Conservation (phyloP, 2,797 vertebrate species). For the Arremon brunneinucha region DNA sequence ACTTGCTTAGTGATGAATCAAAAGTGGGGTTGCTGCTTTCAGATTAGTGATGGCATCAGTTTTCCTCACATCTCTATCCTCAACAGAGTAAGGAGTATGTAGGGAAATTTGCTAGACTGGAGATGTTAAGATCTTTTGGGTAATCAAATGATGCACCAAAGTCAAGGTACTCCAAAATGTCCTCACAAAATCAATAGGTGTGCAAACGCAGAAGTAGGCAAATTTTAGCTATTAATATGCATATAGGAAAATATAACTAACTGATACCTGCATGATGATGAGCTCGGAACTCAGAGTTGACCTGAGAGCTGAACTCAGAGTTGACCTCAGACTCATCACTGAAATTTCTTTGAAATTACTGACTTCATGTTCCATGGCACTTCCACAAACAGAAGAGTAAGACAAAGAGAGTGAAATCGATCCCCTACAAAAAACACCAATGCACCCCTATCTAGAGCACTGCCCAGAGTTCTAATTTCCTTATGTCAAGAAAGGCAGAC, state of each 20-base stretch:
- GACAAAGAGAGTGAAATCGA: not conserved
- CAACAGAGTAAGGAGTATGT: not conserved
- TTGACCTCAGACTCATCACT: not conserved
- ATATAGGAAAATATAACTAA: not conserved
- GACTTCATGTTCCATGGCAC: not conserved
- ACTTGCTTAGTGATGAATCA: not conserved
- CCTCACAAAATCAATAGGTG: not conserved
- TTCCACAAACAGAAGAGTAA: not conserved
- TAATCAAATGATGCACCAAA: not conserved
- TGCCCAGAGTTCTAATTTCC: not conserved
- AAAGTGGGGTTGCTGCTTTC: rapidly evolving
- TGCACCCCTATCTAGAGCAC: not conserved
- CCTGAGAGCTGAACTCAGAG: too few relatives aligned
- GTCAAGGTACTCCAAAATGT: not conserved
- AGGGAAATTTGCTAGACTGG: not conserved
- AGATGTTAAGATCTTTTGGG: not conserved
- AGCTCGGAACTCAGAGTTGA: not conserved
- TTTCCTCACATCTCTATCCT: not conserved
- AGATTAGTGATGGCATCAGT: not conserved
- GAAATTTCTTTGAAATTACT: not conserved
- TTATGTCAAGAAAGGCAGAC: not conserved
- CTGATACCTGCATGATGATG: not conserved
- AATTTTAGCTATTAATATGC: not conserved
- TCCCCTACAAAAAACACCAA: not conserved
- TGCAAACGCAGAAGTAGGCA: not conserved